Evolutionary conservation across 2,797 vertebrate genomes (phyloP).

Genomic region (Schizothorax lantsangensis): DNA sequence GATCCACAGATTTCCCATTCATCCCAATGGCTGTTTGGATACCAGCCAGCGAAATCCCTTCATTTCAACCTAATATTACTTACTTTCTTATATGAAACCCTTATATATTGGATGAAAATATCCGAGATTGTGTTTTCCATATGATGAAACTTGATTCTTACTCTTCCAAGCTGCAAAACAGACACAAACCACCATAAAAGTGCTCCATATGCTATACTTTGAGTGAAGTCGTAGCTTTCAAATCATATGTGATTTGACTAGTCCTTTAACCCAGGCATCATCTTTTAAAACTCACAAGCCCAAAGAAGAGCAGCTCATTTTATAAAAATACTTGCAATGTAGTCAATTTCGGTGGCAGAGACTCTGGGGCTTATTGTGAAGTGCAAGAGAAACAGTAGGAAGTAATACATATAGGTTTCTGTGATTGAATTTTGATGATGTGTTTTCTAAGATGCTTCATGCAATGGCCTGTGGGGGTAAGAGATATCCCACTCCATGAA

Average conservation of each 20-base stretch:
- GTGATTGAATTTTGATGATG: slow-evolving; percentile 19
- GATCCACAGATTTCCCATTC: not conserved
- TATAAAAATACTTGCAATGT: not conserved
- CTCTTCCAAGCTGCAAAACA: not conserved
- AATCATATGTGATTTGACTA: slow-evolving; percentile 5
- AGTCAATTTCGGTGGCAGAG: not conserved
- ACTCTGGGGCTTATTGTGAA: slow-evolving; percentile 4
- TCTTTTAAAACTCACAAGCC: not conserved
- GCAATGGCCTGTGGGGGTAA: not conserved
- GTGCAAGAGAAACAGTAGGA: not conserved
- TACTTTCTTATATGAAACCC: not conserved
- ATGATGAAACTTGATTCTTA: not conserved
- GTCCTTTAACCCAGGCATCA: not conserved
- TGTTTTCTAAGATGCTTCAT: slow-evolving; percentile 27
- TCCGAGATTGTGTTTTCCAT: not conserved
- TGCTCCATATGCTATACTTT: not conserved
- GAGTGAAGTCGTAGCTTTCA: not conserved
- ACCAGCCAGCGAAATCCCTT: not conserved
- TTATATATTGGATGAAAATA: not conserved
- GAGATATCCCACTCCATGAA: slow-evolving; percentile 17
- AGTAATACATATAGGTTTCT: slow-evolving; percentile 17
- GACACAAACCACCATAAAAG: not conserved
- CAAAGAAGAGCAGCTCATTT: not conserved
- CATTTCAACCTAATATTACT: not conserved
- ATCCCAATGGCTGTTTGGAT: not conserved